Conservation (phyloP, 2,888 invertebrate species). For the Bembecia ichneumoniformis region DNA sequence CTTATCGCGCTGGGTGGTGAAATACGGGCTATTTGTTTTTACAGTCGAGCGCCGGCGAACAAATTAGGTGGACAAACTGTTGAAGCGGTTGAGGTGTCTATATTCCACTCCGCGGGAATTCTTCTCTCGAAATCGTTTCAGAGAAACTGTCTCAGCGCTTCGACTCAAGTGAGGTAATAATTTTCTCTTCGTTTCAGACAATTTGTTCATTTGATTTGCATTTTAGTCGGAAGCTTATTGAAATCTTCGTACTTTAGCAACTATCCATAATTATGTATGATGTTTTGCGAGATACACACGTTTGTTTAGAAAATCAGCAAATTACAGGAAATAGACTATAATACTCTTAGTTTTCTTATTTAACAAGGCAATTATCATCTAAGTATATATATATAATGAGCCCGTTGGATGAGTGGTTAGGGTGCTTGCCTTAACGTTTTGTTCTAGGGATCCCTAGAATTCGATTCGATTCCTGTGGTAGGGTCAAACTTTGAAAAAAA, state of each 20-base stretch:
- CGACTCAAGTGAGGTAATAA: constrained; percentile 54
- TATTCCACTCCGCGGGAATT: constrained; percentile 60
- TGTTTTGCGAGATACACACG: not conserved
- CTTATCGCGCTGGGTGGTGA: constrained; percentile 47
- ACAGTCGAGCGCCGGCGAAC: constrained; percentile 66
- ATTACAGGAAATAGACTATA: too few species aligned
- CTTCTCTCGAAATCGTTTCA: constrained; percentile 52
- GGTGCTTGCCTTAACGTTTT: too few species aligned
- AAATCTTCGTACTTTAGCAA: not conserved
- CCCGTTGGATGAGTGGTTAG: too few species aligned
- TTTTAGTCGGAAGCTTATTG: constrained; percentile 31
- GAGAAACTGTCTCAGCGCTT: constrained; percentile 48
- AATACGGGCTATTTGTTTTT: constrained; percentile 69
- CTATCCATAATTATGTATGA: not conserved
- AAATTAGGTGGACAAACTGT: constrained; percentile 73
- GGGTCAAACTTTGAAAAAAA: too few species aligned
- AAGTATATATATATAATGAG: too few species aligned
- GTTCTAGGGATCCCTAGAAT: too few species aligned
- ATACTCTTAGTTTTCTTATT: too few species aligned
- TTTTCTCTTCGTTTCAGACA: constrained; percentile 48
- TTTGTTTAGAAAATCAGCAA: too few species aligned
- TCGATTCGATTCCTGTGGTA: too few species aligned
- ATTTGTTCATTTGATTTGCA: constrained; percentile 43
- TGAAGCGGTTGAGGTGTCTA: constrained; percentile 67
- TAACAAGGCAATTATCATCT: too few species aligned